Percentiles rank a stretch among this genome's conserved stretches.
Evolutionary conservation across 2,888 invertebrate genomes (phyloP).

Genomic region (Dinocampus coccinellae): DNA sequence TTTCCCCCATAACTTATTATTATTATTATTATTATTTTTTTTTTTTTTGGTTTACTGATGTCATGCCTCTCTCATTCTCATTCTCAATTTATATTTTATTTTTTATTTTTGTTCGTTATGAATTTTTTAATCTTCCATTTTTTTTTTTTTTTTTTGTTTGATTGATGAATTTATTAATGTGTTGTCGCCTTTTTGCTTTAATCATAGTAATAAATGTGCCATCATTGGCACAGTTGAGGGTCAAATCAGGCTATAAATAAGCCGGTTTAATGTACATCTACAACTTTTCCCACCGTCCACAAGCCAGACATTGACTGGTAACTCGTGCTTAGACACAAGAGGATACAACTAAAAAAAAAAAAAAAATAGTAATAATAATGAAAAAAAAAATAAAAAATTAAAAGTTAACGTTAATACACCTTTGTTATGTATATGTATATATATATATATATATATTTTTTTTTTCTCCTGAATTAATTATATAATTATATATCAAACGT

Average conservation of each 20-base stretch:
- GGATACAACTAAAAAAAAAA: conserved; percentile 4
- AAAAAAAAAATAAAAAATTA: conserved; percentile 9
- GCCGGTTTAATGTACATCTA: conserved; percentile 28
- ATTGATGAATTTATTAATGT: conserved; percentile 5
- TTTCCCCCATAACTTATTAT: background rate
- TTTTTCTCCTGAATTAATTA: conserved; percentile 9
- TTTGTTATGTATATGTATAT: background rate
- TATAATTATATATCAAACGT: conserved; percentile 30
- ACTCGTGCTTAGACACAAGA: background rate
- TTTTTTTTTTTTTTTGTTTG: background rate
- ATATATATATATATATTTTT: no score
- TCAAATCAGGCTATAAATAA: conserved; percentile 28
- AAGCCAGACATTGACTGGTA: conserved; percentile 14
- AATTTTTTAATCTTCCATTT: no score
- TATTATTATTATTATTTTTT: background rate
- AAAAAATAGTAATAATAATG: background rate
- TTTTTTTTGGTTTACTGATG: no score
- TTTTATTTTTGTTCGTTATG: background rate
- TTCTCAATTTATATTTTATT: background rate
- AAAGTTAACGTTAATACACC: background rate
- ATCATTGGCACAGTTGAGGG: conserved; percentile 17
- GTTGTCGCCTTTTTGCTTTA: conserved; percentile 26
- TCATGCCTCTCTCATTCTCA: background rate
- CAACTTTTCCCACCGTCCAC: conserved; percentile 36
- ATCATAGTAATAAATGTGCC: conserved; percentile 35